phyloP scores from a whole-genome alignment of 2,113 vertebrate genomes.

The Channa argus region DNA sequence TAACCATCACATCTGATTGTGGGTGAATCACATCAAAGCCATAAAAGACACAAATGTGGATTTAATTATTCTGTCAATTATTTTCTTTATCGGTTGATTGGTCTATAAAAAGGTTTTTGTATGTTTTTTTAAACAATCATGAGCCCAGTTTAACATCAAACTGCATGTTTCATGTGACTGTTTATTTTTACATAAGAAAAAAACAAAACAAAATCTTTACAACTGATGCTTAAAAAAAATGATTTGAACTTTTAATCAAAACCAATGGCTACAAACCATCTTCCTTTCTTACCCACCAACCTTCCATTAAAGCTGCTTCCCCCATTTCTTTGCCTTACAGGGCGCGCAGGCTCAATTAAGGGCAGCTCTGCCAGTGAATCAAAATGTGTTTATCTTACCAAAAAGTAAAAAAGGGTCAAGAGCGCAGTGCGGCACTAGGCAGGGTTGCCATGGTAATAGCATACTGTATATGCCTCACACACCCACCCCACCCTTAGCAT shows the following conservation, averaged over 20 bases:
- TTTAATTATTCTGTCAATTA: not conserved
- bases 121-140: too few species aligned
- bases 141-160: too few species aligned
- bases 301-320: not conserved
- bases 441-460: constrained; percentile 73
- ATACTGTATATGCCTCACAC: constrained; percentile 57
- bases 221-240: too few species aligned
- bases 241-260: too few species aligned
- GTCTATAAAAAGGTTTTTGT: too few species aligned
- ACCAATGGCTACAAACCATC: not conserved
- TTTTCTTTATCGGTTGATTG: not conserved
- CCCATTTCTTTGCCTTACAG: not conserved
- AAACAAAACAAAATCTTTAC: too few species aligned
- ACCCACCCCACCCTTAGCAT: constrained; percentile 24
- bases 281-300: not conserved
- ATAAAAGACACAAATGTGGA: not conserved
- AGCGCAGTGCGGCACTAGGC: constrained; percentile 38
- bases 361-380: constrained; percentile 41
- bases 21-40: not conserved
- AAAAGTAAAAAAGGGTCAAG: constrained; percentile 62
- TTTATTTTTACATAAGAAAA: too few species aligned
- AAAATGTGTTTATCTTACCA: constrained; percentile 65
- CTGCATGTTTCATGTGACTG: too few species aligned
- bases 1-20: not conserved
- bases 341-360: not conserved